phyloP scores from a whole-genome alignment of 2,888 invertebrate genomes.

The Callosobruchus maculatus region DNA sequence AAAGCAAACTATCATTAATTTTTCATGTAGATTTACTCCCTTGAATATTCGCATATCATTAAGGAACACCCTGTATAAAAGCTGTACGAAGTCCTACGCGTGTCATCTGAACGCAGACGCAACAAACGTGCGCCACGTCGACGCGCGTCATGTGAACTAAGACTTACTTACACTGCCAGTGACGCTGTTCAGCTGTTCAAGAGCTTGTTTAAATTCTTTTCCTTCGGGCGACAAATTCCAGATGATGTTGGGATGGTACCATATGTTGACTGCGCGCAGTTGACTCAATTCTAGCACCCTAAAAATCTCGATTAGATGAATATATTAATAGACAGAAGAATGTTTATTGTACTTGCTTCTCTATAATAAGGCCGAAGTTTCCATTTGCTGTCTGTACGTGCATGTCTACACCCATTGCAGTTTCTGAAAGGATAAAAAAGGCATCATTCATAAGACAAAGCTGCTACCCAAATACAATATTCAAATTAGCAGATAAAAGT shows the following conservation, averaged over 20 bases:
- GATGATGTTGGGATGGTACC: slow-evolving; percentile 12
- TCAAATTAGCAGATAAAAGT: no score
- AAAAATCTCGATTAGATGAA: neutral
- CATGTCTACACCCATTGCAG: slow-evolving; percentile 17
- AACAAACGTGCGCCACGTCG: no score
- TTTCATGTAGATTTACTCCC: no score
- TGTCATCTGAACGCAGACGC: no score
- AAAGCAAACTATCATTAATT: no score
- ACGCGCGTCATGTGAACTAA: no score
- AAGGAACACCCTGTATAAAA: no score
- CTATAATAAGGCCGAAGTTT: slow-evolving; percentile 10
- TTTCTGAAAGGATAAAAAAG: slow-evolving; percentile 13
- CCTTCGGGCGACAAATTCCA: slow-evolving; percentile 11
- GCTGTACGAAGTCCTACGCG: no score
- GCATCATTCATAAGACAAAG: no score
- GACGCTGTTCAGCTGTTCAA: slow-evolving; percentile 4
- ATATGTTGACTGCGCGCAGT: slow-evolving; percentile 10
- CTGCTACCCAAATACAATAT: no score
- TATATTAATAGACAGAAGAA: neutral
- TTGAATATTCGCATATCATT: no score
- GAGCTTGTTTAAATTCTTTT: slow-evolving; percentile 2
- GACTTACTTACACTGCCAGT: slow-evolving; percentile 10
- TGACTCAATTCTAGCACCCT: slow-evolving; percentile 13
- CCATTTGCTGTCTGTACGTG: slow-evolving; percentile 13
- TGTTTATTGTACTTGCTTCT: slow-evolving; percentile 13